Evolutionary conservation across 2,113 vertebrate species (phyloP), one percentile per base, ranked within the genome.

Genomic region (Heterochromis multidens): DNA sequence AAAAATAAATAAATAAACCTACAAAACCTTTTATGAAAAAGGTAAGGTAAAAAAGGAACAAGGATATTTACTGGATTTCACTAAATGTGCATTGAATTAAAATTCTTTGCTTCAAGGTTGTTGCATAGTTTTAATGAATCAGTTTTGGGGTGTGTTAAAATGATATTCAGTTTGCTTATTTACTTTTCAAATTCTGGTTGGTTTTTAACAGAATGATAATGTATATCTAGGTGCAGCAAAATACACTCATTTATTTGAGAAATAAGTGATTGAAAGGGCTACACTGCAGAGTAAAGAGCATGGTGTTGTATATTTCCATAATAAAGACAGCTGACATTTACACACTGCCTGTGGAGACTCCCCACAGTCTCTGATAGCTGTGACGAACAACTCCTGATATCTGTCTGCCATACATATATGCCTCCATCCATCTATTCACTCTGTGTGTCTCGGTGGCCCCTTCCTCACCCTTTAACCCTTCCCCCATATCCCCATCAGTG

Each of bases 381-480:
- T 58, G 63, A 46, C 19, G 21, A 59, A 81, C 25, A 25, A 27
- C 33, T 33, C 80, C 31, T 31, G 57, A 72, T 46, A 74, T 52
- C 67, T 72, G 43, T 21, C 54, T 81, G 11, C 23, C 70, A 56
- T 56, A 31, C 49, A 79, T 76, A 74, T 21, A 25, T 31, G 72
- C 16, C 43, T 81, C 33, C 81, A 56, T 62, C 46, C 43, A 67
- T 79, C 78, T 27, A 19, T 25, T 12, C 5, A n/a, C 33, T 52
- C 60, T 27, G 31, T 43, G 58, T 52, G 23, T n/a, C 29, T 77
- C 56, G 76, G 54, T 87, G 77, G 83, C 88, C 61, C 81, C 80
- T 79, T 86, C 77, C 83, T 84, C 79, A 74, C 58, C 40, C 35
- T 52, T 59, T 19, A 17, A 54, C 84, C 85, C 88, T n/a, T 85